Percentiles rank a stretch among this genome's conserved stretches.
Conservation (phyloP, 1,140 invertebrate species). For the Aphaenogaster floridana region DNA sequence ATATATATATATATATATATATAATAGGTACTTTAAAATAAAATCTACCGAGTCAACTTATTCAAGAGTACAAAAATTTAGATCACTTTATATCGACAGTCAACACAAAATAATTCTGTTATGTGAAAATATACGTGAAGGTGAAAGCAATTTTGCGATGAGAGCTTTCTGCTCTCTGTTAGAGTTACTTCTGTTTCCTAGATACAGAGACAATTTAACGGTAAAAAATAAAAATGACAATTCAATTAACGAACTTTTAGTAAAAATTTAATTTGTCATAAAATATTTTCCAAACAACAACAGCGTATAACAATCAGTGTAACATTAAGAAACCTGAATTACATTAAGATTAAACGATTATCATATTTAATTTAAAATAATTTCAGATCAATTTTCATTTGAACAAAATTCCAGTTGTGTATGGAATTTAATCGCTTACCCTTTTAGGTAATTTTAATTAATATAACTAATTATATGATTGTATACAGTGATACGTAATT, state of each 20-base stretch:
- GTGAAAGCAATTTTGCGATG: background rate
- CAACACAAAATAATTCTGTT: too few species aligned
- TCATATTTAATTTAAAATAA: slow-evolving; percentile 6
- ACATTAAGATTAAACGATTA: background rate
- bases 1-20: too few species aligned
- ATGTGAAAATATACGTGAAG: background rate
- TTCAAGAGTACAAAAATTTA: too few species aligned
- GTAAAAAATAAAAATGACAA: background rate
- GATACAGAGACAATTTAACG: background rate
- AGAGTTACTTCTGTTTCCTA: background rate
- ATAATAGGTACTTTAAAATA: too few species aligned
- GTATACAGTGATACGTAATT: background rate
- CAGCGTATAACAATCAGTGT: slow-evolving; percentile 19
- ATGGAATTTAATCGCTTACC: background rate
- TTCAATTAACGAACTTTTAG: background rate
- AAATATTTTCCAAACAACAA: slow-evolving; percentile 30
- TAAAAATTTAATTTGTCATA: slow-evolving; percentile 30
- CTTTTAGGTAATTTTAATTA: background rate
- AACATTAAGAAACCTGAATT: background rate
- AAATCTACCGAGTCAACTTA: too few species aligned
- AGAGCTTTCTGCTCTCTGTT: background rate
- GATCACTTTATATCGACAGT: too few species aligned
- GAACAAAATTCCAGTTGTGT: background rate
- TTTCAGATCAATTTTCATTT: background rate
- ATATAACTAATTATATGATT: slow-evolving; percentile 9